Evolutionary conservation across 2,113 vertebrate genomes (phyloP).

Genomic region (Rhabdomys dilectus): DNA sequence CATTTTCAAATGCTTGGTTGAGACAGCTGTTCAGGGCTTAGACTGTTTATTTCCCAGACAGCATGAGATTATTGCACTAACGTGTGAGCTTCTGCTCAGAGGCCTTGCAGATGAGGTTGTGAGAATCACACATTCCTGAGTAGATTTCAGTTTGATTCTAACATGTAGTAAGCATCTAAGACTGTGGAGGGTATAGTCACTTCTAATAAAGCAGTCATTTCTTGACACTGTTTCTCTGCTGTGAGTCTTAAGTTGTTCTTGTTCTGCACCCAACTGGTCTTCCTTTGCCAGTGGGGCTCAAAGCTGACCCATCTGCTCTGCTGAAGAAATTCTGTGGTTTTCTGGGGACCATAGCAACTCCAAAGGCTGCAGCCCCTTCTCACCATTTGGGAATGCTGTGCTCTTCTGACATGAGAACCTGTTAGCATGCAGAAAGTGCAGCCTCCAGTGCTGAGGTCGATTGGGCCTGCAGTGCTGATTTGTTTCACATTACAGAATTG

Average conservation of each 20-base stretch:
- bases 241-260: not conserved
- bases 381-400: not conserved
- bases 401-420: constrained; percentile 40
- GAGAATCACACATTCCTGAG: not conserved
- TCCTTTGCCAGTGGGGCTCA: not conserved
- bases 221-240: not conserved
- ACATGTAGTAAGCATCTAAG: not conserved
- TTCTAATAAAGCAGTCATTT: constrained; percentile 42
- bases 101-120: not conserved
- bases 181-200: constrained; percentile 2
- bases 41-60: constrained; percentile 67
- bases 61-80: constrained; percentile 68
- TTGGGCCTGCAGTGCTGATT: constrained; percentile 41
- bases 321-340: constrained; percentile 13
- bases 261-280: not conserved
- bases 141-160: constrained; percentile 54
- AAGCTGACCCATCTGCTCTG: not conserved
- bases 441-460: constrained; percentile 46
- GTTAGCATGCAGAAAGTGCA: constrained; percentile 46
- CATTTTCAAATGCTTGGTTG: constrained; percentile 71
- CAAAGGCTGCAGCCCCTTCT: not conserved
- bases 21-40: constrained; percentile 76
- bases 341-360: not conserved
- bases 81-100: constrained; percentile 62
- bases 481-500: constrained; percentile 57